Evolutionary conservation across 2,888 invertebrate genomes (phyloP).

Genomic region (Meta bourneti): DNA sequence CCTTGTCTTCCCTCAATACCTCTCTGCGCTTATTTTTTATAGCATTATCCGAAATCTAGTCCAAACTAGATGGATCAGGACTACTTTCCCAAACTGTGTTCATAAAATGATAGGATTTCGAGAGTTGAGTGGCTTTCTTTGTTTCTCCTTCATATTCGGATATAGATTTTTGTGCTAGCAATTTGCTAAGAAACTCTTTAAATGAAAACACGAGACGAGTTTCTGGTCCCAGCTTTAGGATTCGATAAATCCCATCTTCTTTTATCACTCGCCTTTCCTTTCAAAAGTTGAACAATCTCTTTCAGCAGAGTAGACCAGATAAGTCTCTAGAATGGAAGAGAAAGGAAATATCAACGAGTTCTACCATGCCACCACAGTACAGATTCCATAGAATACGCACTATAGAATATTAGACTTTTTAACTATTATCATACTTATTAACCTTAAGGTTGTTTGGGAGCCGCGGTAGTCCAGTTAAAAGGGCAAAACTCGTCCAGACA

Average conservation of each 20-base stretch:
- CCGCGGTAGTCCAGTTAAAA: too few species aligned
- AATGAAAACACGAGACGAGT: neutral
- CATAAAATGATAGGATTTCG: conserved; percentile 19
- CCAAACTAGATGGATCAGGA: conserved; percentile 19
- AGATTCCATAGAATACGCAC: too few species aligned
- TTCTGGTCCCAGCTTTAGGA: neutral
- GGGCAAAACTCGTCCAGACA: too few species aligned
- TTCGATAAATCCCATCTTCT: neutral
- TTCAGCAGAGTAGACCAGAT: too few species aligned
- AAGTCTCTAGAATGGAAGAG: too few species aligned
- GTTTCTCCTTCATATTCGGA: neutral
- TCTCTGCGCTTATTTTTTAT: conserved; percentile 20
- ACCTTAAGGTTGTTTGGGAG: too few species aligned
- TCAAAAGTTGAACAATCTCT: too few species aligned
- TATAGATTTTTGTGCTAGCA: neutral
- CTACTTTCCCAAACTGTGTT: conserved; percentile 19
- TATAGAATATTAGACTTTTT: too few species aligned
- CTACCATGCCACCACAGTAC: too few species aligned
- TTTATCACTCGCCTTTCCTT: too few species aligned
- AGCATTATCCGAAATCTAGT: conserved; percentile 41
- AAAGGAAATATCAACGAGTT: too few species aligned
- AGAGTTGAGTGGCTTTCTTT: neutral
- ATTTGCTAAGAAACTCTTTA: neutral
- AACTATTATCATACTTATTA: too few species aligned
- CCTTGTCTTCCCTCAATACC: conserved; percentile 11